Percentiles rank a stretch among this genome's conserved stretches.
Conservation (phyloP, 2,888 invertebrate genomes). For the Cosmopolites sordidus region DNA sequence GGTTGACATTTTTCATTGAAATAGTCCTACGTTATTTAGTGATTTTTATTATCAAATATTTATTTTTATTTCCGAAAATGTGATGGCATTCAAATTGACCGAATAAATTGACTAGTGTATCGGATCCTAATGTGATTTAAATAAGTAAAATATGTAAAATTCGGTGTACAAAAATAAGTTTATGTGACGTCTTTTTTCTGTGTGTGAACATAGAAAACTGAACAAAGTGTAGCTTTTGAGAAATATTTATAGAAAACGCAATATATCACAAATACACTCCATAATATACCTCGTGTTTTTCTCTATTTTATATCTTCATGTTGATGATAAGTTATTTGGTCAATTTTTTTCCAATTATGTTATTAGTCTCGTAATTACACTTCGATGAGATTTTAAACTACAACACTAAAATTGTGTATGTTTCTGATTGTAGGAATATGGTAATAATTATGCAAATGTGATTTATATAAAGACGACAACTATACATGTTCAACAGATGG, state of each 20-base stretch:
- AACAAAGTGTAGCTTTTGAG: no score
- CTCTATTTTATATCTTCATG: slow-evolving; percentile 9
- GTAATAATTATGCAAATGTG: slow-evolving; percentile 76
- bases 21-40: slow-evolving; percentile 26
- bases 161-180: slow-evolving; percentile 13
- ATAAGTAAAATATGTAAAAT: slow-evolving; percentile 9
- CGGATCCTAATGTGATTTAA: slow-evolving; percentile 3
- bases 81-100: no score
- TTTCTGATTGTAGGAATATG: slow-evolving; percentile 52
- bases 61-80: slow-evolving; percentile 28
- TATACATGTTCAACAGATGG: slow-evolving; percentile 86
- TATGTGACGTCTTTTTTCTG: slow-evolving; percentile 18
- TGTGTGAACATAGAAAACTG: no score
- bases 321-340: slow-evolving; percentile 12
- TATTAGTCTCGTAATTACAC: not conserved
- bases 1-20: slow-evolving; percentile 37
- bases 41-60: slow-evolving; percentile 23
- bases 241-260: no score
- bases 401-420: not conserved
- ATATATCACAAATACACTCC: no score
- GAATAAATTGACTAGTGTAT: not conserved
- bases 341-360: slow-evolving; percentile 1
- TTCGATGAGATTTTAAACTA: slow-evolving; percentile 3
- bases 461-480: slow-evolving; percentile 66
- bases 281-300: slow-evolving; percentile 2